phyloP scores from a whole-genome alignment of 2,113 vertebrate species.

The Aythya baeri region DNA sequence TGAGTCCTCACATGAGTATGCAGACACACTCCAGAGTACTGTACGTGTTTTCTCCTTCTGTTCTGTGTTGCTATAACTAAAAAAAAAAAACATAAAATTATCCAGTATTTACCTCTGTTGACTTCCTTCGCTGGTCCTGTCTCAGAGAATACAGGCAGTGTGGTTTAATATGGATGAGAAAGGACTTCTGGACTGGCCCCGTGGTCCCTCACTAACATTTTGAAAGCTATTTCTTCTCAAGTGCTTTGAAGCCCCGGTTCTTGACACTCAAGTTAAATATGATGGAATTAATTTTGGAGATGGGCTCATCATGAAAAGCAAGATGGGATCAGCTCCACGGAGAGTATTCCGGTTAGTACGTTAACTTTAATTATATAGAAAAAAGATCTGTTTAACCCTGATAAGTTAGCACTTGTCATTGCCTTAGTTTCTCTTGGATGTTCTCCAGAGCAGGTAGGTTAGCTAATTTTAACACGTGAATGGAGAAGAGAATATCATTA shows the following conservation, averaged over 20 bases:
- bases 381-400: conserved; percentile 44
- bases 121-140: background rate
- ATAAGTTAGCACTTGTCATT: conserved; percentile 34
- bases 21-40: background rate
- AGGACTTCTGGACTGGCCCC: background rate
- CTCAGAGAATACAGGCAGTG: background rate
- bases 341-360: conserved; percentile 16
- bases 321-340: conserved; percentile 34
- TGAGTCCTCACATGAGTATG: background rate
- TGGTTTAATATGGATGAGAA: background rate
- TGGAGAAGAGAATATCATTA: conserved; percentile 28
- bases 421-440: conserved; percentile 24
- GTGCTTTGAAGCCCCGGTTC: background rate
- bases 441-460: conserved; percentile 50
- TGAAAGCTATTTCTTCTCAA: conserved; percentile 18
- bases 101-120: background rate
- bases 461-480: conserved; percentile 44
- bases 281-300: conserved; percentile 46
- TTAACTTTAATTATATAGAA: conserved; percentile 50
- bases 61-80: background rate
- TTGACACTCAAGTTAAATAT: conserved; percentile 28
- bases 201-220: background rate
- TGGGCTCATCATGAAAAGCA: background rate
- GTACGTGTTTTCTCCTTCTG: background rate
- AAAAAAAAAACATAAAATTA: background rate